Evolutionary conservation across 2,113 vertebrate species (phyloP).

Genomic region (Cichladusa arquata): DNA sequence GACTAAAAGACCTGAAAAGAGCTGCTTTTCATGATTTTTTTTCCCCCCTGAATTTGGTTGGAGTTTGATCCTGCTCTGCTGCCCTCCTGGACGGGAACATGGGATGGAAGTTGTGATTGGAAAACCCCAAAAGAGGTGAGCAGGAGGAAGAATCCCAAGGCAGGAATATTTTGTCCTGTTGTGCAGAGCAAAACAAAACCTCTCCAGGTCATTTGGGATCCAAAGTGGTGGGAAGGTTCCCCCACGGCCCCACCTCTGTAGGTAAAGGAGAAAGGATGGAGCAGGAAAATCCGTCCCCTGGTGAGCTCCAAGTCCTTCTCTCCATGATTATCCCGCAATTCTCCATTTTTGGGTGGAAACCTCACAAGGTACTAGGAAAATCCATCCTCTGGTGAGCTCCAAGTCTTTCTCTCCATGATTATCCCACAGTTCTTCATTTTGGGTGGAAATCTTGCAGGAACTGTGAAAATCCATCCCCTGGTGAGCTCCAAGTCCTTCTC

Average conservation of each 20-base stretch:
- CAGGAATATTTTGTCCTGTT: neutral
- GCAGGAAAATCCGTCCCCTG: neutral
- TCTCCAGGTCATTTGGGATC: neutral
- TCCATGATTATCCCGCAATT: neutral
- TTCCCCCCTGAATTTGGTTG: neutral
- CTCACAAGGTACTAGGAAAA: neutral
- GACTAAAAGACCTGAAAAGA: neutral
- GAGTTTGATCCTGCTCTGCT: neutral
- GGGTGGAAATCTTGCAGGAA: no score
- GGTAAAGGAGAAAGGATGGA: neutral
- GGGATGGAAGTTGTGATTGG: neutral
- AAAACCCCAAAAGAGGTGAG: neutral
- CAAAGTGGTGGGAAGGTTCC: neutral
- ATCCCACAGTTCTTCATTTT: no score
- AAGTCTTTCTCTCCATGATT: neutral
- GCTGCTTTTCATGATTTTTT: neutral
- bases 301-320: neutral
- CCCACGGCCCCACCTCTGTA: accelerated
- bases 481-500: no score
- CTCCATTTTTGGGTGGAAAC: neutral
- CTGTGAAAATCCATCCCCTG: no score
- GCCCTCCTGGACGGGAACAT: neutral
- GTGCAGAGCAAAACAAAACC: neutral
- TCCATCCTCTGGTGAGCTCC: no score
- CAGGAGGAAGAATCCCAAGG: neutral